phyloP scores from a whole-genome alignment of 2,113 vertebrate species.

The Puntigrus tetrazona region DNA sequence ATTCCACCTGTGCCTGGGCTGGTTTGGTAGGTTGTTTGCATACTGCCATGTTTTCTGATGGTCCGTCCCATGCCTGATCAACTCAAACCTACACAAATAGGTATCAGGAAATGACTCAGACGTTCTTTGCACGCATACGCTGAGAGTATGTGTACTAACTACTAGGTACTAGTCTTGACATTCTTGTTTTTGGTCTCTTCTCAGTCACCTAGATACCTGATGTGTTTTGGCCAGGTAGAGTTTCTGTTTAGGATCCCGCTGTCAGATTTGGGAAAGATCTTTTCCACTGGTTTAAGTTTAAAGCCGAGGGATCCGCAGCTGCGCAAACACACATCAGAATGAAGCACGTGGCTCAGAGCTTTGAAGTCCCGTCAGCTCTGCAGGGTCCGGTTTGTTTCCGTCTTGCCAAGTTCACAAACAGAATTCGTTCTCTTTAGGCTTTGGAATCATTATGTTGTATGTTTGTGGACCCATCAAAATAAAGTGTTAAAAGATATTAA shows the following conservation, averaged over 20 bases:
- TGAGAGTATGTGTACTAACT: not conserved
- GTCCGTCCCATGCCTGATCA: not conserved
- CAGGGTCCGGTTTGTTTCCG: slow-evolving; percentile 1
- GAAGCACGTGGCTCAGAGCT: slow-evolving; percentile 13
- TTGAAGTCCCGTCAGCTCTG: slow-evolving; percentile 41
- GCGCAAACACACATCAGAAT: slow-evolving; percentile 65
- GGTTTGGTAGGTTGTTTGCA: not conserved
- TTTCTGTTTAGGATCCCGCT: slow-evolving; percentile 49
- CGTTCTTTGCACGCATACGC: not conserved
- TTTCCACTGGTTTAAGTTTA: slow-evolving; percentile 67
- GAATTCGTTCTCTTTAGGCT: not conserved
- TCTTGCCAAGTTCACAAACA: not conserved
- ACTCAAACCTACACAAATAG: not conserved
- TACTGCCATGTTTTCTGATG: slow-evolving; percentile 28
- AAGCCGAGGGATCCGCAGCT: slow-evolving; percentile 71
- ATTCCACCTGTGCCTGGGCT: not conserved
- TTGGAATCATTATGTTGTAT: no score
- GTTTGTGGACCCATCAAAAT: no score
- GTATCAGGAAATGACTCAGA: not conserved
- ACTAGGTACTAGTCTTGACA: not conserved
- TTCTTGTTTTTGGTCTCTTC: not conserved
- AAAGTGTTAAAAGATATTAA: no score
- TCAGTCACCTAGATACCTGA: not conserved
- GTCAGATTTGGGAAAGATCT: slow-evolving; percentile 23
- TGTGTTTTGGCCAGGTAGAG: not conserved